Evolutionary conservation across 2,888 invertebrate species (phyloP), one percentile per base, ranked within the genome.

Genomic region (Microplitis manilae): DNA sequence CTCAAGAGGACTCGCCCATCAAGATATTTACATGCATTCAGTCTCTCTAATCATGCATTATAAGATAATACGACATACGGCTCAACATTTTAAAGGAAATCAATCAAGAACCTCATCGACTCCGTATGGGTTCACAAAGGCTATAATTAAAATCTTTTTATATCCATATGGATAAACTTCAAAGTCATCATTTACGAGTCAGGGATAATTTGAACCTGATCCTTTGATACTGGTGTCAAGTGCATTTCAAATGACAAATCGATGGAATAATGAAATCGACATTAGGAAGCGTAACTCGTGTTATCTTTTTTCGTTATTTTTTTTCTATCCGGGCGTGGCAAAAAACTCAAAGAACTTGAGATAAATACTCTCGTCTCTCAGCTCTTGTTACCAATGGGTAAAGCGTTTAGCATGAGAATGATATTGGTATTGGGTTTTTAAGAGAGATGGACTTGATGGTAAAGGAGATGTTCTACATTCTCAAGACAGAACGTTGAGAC

Each of bases 291-390:
- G 50, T 9, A 17, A 41, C 41, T 30, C 13, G 5, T 70, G 7
- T 20, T 60, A 41, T 15, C 9, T 30, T 60, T 70, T 60, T 20
- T 20, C 20, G 20, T 20, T 20, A 20, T 20, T 20, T 20, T 38
- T 61, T 71, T n/a, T 13, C n/a, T n/a, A 39, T n/a, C 15, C 71
- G 71, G 71, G 71, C 62, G 71, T 71, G 71, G 71, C 71, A 71
- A 71, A 9, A 13, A 70, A 59, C 39, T n/a, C 1, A 6, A 20
- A 30, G 30, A n/a, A 20, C 6, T 62, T 6, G 15, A 17, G 62
- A 17, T 17, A n/a, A 62, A 20, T 17, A 62, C 20, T 8, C n/a
- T 15, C 1, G n/a, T 2, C 62, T 62, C 8, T 62, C 2, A 30
- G 30, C 30, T 30, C 30, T 30, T 30, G 30, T 30, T 30, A 17